These are phyloP conservation scores for Helleia helle DNA, from an alignment of 2,888 invertebrate genomes.

Conservation along the genomic window DNA sequence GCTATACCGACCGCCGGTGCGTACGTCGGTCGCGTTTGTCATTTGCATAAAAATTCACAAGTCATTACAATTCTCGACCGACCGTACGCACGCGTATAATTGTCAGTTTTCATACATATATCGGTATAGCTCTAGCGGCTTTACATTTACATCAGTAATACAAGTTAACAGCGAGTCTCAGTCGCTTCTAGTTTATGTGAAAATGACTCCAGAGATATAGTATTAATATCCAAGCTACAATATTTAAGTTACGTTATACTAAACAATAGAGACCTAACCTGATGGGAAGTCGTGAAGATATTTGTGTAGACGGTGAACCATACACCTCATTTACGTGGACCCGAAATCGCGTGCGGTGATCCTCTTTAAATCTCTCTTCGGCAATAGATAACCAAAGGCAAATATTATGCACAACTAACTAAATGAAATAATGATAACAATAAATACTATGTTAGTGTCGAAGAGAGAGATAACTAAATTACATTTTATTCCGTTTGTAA, in stretches of 20 bases:
- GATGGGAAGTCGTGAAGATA: slow-evolving; percentile 12
- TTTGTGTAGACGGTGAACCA: slow-evolving; percentile 10
- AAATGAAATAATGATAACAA: too few species aligned
- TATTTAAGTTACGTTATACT: slow-evolving; percentile 14
- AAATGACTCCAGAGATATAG: slow-evolving; percentile 22
- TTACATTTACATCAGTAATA: too few species aligned
- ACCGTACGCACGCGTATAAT: too few species aligned
- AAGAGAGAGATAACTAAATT: slow-evolving; percentile 11
- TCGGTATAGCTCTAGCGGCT: too few species aligned
- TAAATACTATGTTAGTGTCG: too few species aligned
- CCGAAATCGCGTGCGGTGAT: slow-evolving; percentile 22
- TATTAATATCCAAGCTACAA: slow-evolving; percentile 9
- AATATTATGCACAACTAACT: too few species aligned
- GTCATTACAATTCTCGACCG: too few species aligned
- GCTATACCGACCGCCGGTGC: too few species aligned
- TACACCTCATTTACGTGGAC: slow-evolving; percentile 22
- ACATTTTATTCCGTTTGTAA: slow-evolving; percentile 6
- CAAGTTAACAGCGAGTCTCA: slow-evolving; percentile 2
- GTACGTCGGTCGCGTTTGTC: too few species aligned
- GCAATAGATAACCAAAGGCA: not conserved
- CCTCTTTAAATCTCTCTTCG: slow-evolving; percentile 20
- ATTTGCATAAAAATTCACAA: too few species aligned
- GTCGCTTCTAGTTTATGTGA: slow-evolving; percentile 10
- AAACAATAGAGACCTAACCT: slow-evolving; percentile 15
- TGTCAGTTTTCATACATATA: too few species aligned